Evolutionary conservation across 2,113 vertebrate species (phyloP).

Genomic region (Apus apus): DNA sequence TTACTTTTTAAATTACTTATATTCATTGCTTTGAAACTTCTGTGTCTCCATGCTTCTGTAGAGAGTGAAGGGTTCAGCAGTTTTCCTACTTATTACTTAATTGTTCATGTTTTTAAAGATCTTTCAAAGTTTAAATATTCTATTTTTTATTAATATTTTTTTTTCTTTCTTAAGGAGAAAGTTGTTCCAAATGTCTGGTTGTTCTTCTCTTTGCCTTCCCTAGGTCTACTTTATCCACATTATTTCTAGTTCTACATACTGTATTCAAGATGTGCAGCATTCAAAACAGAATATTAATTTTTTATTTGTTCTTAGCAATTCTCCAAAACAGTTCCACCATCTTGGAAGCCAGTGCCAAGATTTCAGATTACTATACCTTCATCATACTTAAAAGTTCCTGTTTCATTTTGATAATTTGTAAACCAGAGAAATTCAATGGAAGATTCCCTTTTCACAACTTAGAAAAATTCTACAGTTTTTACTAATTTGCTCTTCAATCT

Average conservation of each 20-base stretch:
- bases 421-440: not conserved
- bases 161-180: not conserved
- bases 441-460: not conserved
- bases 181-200: not conserved
- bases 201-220: not conserved
- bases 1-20: not conserved
- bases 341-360: not conserved
- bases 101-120: not conserved
- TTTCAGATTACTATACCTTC: not conserved
- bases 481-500: not conserved
- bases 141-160: not conserved
- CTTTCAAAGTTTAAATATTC: not conserved
- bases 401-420: not conserved
- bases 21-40: not conserved
- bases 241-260: not conserved
- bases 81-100: not conserved
- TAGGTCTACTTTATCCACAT: not conserved
- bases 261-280: not conserved
- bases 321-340: not conserved
- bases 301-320: not conserved
- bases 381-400: not conserved
- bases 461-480: not conserved
- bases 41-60: not conserved
- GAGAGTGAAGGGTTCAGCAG: not conserved
- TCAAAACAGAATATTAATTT: not conserved